Percentiles rank a stretch among this genome's conserved stretches.
Conservation (phyloP, 2,113 vertebrate species). For the Campylorhamphus procurvoides region DNA sequence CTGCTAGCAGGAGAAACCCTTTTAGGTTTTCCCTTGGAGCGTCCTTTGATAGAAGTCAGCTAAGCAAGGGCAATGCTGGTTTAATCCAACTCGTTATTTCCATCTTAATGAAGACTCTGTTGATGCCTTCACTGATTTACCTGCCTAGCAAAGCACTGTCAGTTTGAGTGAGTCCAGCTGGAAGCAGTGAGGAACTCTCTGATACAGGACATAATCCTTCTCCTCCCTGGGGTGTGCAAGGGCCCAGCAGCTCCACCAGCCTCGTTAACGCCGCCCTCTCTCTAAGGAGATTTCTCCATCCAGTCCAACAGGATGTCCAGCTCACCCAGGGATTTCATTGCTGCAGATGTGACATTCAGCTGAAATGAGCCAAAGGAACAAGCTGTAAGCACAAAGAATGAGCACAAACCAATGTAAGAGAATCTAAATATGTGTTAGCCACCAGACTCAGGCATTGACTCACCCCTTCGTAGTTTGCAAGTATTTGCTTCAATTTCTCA, state of each 20-base stretch:
- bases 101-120: background rate
- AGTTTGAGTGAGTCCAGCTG: background rate
- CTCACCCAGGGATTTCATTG: conserved; percentile 88
- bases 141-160: background rate
- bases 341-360: conserved; percentile 79
- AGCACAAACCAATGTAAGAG: fast-evolving
- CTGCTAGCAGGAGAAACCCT: background rate
- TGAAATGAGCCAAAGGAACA: conserved; percentile 18
- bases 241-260: background rate
- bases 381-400: fast-evolving
- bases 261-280: fast-evolving
- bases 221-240: background rate
- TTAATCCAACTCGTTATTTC: background rate
- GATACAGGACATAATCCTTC: fast-evolving
- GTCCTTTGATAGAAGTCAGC: background rate
- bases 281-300: conserved; percentile 74
- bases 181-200: background rate
- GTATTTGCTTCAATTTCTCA: conserved; percentile 55
- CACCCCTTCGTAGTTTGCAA: conserved; percentile 68
- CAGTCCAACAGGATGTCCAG: conserved; percentile 86
- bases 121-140: fast-evolving
- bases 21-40: background rate
- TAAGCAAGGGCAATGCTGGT: fast-evolving
- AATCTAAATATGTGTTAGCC: background rate
- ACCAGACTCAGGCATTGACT: background rate